phyloP scores from a whole-genome alignment of 2,797 vertebrate genomes.

The Microhierax caerulescens region DNA sequence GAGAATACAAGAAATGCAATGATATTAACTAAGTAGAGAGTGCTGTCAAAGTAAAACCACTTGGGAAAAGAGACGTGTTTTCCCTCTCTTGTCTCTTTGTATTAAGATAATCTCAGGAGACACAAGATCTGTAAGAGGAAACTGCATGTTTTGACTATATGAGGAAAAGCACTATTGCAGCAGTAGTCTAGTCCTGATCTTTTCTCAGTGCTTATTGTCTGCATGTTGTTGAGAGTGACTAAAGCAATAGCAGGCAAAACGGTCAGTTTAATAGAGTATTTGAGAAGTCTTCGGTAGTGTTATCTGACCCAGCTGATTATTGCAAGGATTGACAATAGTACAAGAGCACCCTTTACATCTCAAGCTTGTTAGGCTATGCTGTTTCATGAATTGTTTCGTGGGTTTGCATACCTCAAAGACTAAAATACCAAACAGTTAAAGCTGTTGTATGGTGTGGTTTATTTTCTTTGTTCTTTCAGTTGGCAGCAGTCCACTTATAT shows the following conservation, averaged over 20 bases:
- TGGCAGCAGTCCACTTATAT: background rate
- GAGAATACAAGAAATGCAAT: background rate
- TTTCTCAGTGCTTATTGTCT: background rate
- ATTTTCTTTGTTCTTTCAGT: background rate
- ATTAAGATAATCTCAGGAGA: background rate
- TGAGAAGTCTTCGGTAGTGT: background rate
- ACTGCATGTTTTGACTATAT: background rate
- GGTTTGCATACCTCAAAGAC: background rate
- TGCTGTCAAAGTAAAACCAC: background rate
- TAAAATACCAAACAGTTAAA: background rate
- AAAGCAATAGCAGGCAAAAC: background rate
- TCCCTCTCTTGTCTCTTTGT: background rate
- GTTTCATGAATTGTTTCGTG: background rate
- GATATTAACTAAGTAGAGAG: background rate
- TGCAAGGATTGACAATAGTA: background rate
- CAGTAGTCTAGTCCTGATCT: background rate
- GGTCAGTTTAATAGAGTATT: background rate
- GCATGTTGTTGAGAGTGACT: background rate
- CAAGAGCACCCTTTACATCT: background rate
- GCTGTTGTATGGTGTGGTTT: accelerated
- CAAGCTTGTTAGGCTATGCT: background rate
- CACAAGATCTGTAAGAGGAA: background rate
- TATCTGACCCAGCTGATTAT: background rate
- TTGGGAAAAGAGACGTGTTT: background rate
- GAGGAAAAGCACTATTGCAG: background rate